Evolutionary conservation across 2,888 invertebrate genomes (phyloP).

Genomic region (Gerris lacustris): DNA sequence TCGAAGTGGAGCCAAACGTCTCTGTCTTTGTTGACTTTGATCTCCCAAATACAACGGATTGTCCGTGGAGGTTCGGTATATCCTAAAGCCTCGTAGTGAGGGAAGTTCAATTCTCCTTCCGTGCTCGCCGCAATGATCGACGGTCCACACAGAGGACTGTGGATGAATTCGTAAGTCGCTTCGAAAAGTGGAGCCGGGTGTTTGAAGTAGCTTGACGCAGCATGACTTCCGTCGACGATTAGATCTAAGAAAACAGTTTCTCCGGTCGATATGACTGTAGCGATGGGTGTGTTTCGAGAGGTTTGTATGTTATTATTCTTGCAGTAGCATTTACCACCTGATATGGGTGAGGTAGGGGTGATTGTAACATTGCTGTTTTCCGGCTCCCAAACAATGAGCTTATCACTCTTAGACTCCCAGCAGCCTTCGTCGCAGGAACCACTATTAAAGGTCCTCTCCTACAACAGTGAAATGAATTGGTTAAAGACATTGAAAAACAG

Average conservation of each 20-base stretch:
- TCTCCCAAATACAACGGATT: constrained; percentile 63
- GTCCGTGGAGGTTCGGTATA: constrained; percentile 38
- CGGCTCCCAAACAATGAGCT: constrained; percentile 68
- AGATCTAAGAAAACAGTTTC: constrained; percentile 70
- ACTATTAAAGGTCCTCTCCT: constrained; percentile 64
- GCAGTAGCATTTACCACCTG: constrained; percentile 28
- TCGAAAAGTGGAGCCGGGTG: constrained; percentile 71
- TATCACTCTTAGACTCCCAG: constrained; percentile 74
- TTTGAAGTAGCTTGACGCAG: constrained; percentile 78
- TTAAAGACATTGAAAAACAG: too few species aligned
- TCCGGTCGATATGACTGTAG: constrained; percentile 57
- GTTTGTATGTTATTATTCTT: constrained; percentile 37
- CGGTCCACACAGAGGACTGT: constrained; percentile 77
- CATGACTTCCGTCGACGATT: constrained; percentile 71
- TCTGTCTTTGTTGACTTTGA: constrained; percentile 66
- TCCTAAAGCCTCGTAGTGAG: constrained; percentile 66
- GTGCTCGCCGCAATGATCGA: constrained; percentile 64
- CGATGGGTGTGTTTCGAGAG: constrained; percentile 29
- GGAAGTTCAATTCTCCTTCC: constrained; percentile 78
- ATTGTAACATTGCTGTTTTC: constrained; percentile 41
- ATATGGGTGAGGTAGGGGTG: constrained; percentile 30
- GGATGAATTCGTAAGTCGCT: constrained; percentile 78
- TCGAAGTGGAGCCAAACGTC: constrained; percentile 81
- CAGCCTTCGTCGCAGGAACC: constrained; percentile 77
- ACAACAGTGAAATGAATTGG: constrained; percentile 25